Evolutionary conservation across 2,113 vertebrate genomes (phyloP).

Genomic region (Tamias sibiricus): DNA sequence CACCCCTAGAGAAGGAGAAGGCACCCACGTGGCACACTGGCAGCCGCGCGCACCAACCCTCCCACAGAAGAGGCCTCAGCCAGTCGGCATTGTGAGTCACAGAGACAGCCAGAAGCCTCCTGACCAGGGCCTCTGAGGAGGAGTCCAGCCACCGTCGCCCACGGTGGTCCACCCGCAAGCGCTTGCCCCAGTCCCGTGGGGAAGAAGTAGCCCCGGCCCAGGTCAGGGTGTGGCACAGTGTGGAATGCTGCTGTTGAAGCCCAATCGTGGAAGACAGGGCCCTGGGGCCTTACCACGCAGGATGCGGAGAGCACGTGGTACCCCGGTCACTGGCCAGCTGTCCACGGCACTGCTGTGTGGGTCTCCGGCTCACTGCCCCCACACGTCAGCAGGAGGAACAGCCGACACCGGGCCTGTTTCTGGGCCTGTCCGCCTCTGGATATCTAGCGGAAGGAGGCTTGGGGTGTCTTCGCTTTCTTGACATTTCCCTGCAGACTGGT

Average conservation of each 20-base stretch:
- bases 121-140: not conserved
- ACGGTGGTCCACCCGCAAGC: not conserved
- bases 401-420: not conserved
- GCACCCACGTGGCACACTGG: not conserved
- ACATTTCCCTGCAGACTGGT: not conserved
- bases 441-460: not conserved
- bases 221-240: no score
- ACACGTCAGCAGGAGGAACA: not conserved
- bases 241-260: not conserved
- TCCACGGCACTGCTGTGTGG: no score
- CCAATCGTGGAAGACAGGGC: not conserved
- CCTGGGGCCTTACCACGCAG: no score
- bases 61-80: no score
- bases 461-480: accelerated
- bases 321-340: not conserved
- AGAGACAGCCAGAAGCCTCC: not conserved
- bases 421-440: not conserved
- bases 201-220: not conserved
- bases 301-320: not conserved
- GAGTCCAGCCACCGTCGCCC: not conserved
- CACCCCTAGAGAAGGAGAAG: not conserved
- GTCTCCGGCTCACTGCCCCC: not conserved
- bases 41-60: not conserved
- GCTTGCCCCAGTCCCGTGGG: not conserved
- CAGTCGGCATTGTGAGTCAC: not conserved